Conservation (phyloP, 1,140 invertebrate species). For the Atta cephalotes region DNA sequence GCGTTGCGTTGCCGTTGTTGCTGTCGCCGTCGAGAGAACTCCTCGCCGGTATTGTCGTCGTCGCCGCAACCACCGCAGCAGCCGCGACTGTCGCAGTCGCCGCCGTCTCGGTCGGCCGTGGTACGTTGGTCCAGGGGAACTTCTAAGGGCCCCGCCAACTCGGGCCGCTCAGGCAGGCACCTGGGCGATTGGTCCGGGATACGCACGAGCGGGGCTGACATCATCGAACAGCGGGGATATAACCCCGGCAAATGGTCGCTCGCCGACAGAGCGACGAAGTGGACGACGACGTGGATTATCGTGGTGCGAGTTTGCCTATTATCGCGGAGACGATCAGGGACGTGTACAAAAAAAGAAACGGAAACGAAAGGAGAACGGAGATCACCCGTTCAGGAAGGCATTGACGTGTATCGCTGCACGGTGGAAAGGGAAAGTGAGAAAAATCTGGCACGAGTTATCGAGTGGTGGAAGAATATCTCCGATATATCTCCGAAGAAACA, state of each 20-base stretch:
- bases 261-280: slow-evolving; percentile 20
- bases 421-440: slow-evolving; percentile 11
- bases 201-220: slow-evolving; percentile 78
- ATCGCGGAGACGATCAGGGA: slow-evolving; percentile 8
- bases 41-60: slow-evolving; percentile 25
- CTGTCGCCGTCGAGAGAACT: slow-evolving; percentile 54
- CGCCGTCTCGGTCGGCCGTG: slow-evolving; percentile 50
- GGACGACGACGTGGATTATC: slow-evolving; percentile 22
- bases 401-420: slow-evolving; percentile 17
- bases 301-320: slow-evolving; percentile 18
- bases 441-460: slow-evolving; percentile 14
- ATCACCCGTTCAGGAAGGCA: slow-evolving; percentile 13
- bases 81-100: slow-evolving; percentile 34
- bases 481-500: slow-evolving; percentile 33
- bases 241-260: slow-evolving; percentile 22
- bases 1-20: slow-evolving; percentile 55
- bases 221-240: slow-evolving; percentile 63
- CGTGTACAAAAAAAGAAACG: slow-evolving; percentile 29
- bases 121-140: slow-evolving; percentile 77
- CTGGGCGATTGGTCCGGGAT: slow-evolving; percentile 76
- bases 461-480: slow-evolving; percentile 9
- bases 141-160: slow-evolving; percentile 80
- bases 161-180: slow-evolving; percentile 73
- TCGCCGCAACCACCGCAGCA: slow-evolving; percentile 31
- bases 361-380: slow-evolving; percentile 11